Conservation (phyloP, 2,888 invertebrate genomes). For the Auanema sp. region DNA sequence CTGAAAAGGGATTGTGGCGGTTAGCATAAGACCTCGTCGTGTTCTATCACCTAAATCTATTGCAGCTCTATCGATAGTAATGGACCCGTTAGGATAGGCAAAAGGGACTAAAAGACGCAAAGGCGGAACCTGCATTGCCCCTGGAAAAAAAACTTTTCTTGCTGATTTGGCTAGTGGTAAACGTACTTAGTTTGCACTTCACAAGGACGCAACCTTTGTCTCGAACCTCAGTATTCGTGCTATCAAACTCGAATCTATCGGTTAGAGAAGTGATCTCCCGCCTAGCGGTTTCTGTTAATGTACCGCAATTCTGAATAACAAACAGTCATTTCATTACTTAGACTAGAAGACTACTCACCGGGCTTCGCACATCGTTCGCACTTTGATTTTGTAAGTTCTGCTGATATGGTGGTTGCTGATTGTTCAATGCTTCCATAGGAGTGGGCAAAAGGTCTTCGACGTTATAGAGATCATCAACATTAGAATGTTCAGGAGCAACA, state of each 20-base stretch:
- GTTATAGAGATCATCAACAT: conserved; percentile 30
- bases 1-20: too few relatives aligned
- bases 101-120: conserved; percentile 54
- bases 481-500: conserved; percentile 12
- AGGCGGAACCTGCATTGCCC: conserved; percentile 47
- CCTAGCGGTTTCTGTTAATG: conserved; percentile 26
- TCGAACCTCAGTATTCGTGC: conserved; percentile 32
- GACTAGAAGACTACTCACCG: too few relatives aligned
- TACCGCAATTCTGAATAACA: neutral
- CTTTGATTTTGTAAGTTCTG: conserved; percentile 2
- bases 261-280: conserved; percentile 43
- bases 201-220: conserved; percentile 39
- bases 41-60: conserved; percentile 49
- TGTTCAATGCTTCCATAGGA: conserved; percentile 32
- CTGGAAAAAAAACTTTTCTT: conserved; percentile 28
- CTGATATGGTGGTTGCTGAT: conserved; percentile 9
- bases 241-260: conserved; percentile 46
- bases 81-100: conserved; percentile 48
- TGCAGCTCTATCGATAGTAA: conserved; percentile 47
- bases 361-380: neutral
- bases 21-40: neutral
- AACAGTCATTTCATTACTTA: neutral
- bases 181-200: conserved; percentile 46
- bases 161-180: neutral
- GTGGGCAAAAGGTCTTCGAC: conserved; percentile 50